These are phyloP conservation scores for Ametastegia equiseti DNA, from an alignment of 2,888 invertebrate species.

Conservation along the genomic window DNA sequence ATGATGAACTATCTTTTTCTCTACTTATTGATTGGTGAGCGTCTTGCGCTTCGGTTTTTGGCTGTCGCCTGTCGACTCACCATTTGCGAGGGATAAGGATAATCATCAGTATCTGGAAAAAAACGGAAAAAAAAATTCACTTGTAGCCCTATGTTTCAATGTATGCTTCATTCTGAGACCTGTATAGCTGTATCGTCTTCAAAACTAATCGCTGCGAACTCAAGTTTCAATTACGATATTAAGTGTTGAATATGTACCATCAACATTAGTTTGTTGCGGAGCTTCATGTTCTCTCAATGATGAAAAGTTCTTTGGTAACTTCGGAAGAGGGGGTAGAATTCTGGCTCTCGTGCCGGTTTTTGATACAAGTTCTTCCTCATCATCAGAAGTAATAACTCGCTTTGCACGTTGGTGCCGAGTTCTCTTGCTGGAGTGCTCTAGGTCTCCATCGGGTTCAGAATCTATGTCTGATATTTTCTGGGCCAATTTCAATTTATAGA, in stretches of 20 bases:
- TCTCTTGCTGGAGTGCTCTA: conserved; percentile 6
- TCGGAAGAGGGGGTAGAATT: neutral
- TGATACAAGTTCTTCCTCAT: neutral
- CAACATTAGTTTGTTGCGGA: neutral
- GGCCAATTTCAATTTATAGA: neutral
- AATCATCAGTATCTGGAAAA: neutral
- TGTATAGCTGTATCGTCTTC: neutral
- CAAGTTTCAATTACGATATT: neutral
- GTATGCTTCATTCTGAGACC: neutral
- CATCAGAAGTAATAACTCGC: neutral
- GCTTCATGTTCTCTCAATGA: neutral
- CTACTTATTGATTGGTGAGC: neutral
- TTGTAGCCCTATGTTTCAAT: neutral
- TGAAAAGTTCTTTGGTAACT: neutral
- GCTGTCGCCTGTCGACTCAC: neutral
- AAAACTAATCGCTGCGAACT: neutral
- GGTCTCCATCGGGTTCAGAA: neutral
- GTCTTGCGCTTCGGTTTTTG: neutral
- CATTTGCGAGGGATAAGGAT: neutral
- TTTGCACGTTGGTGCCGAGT: conserved; percentile 12
- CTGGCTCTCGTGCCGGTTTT: neutral
- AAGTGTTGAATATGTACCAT: neutral
- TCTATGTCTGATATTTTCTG: neutral
- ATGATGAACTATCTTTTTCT: neutral
- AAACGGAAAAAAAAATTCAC: neutral